Evolutionary conservation across 2,113 vertebrate species (phyloP).

Genomic region (Ahaetulla prasina): DNA sequence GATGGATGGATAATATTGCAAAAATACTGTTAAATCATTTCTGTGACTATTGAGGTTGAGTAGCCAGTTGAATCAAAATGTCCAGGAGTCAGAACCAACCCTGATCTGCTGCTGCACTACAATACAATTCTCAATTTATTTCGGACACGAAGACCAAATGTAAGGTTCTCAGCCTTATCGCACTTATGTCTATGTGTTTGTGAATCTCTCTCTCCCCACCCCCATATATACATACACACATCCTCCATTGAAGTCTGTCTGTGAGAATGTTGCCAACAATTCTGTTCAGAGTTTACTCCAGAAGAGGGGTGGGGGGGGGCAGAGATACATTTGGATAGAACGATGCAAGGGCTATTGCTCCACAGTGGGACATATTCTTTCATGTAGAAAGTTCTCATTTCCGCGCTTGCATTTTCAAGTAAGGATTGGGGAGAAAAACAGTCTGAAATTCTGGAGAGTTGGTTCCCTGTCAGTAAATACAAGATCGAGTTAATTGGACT

Average conservation of each 20-base stretch:
- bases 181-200: background rate
- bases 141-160: background rate
- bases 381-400: background rate
- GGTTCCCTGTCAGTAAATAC: background rate
- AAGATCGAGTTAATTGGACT: background rate
- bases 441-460: background rate
- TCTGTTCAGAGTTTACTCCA: background rate
- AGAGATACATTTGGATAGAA: background rate
- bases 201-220: fast-evolving
- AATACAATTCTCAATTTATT: background rate
- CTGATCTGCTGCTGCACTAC: background rate
- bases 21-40: background rate
- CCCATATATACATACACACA: background rate
- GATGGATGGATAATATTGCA: background rate
- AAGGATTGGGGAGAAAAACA: background rate
- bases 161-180: background rate
- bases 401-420: too few relatives aligned
- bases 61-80: background rate
- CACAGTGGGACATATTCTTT: background rate
- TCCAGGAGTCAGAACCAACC: background rate
- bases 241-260: background rate
- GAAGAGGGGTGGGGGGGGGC: background rate
- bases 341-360: background rate
- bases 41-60: background rate
- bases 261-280: background rate